Evolutionary conservation across 2,797 vertebrate species (phyloP).

Genomic region (Petrocephalus sullivani): DNA sequence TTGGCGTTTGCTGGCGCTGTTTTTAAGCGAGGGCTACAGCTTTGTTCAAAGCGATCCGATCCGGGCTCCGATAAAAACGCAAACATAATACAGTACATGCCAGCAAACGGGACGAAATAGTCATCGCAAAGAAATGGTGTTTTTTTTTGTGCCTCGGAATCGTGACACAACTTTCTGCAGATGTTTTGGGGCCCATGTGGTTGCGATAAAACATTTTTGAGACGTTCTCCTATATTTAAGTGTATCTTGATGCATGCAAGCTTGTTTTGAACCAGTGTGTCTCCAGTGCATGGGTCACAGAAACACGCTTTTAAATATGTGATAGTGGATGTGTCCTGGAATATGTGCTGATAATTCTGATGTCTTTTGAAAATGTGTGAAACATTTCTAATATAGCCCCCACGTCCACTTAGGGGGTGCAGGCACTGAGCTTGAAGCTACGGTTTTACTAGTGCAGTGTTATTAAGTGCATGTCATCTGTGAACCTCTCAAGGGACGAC

Average conservation of each 20-base stretch:
- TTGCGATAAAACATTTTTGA: not conserved
- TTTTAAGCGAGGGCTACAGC: not conserved
- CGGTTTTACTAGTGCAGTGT: not conserved
- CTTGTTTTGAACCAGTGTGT: not conserved
- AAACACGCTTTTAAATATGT: not conserved
- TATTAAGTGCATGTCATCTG: not conserved
- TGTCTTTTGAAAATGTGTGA: not conserved
- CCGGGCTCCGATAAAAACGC: not conserved
- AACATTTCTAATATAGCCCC: not conserved
- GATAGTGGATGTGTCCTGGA: not conserved
- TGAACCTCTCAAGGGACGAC: not conserved
- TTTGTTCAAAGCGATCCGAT: constrained; percentile 11
- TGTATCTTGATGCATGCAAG: not conserved
- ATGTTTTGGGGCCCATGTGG: not conserved
- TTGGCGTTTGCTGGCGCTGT: not conserved
- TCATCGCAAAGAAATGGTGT: constrained; percentile 48
- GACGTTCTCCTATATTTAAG: not conserved
- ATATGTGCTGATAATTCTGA: not conserved
- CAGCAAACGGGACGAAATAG: constrained; percentile 41
- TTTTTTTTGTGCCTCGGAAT: constrained; percentile 46
- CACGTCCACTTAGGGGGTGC: not conserved
- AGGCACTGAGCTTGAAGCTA: not conserved
- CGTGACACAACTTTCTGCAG: constrained; percentile 37
- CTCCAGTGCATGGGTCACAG: not conserved
- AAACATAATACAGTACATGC: constrained; percentile 36